phyloP scores from a whole-genome alignment of 2,888 invertebrate genomes.

The Dynastes tityus region DNA sequence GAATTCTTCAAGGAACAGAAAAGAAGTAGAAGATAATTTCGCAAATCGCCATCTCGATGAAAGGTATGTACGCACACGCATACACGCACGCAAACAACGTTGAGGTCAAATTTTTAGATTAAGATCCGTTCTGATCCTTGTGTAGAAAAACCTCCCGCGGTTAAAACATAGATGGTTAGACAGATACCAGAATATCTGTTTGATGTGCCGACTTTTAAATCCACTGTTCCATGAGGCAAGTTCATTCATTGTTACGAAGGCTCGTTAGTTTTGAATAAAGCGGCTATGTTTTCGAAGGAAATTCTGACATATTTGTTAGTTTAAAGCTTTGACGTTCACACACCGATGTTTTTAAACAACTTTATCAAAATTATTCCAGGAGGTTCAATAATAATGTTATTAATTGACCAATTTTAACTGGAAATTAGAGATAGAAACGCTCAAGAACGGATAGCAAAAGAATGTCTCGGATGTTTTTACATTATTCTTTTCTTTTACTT shows the following conservation, averaged over 20 bases:
- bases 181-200: constrained; percentile 55
- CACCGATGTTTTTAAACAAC: neutral
- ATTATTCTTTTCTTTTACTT: too few species aligned
- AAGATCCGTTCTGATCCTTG: constrained; percentile 45
- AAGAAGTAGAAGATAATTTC: constrained; percentile 54
- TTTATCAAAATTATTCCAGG: too few species aligned
- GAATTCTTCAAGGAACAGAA: constrained; percentile 50
- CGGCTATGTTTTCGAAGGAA: constrained; percentile 25
- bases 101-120: constrained; percentile 58
- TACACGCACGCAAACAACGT: constrained; percentile 32
- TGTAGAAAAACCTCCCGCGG: constrained; percentile 53
- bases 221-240: constrained; percentile 39
- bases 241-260: constrained; percentile 53
- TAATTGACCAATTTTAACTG: too few species aligned
- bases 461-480: too few species aligned
- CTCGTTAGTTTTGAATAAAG: constrained; percentile 41
- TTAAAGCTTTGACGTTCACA: constrained; percentile 8
- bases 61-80: constrained; percentile 11
- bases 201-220: constrained; percentile 56
- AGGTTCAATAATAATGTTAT: too few species aligned
- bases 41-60: constrained; percentile 55
- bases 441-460: too few species aligned
- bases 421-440: too few species aligned
- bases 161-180: constrained; percentile 55
- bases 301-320: constrained; percentile 21